Percentiles rank a stretch among this genome's conserved stretches.
Evolutionary conservation across 1,140 invertebrate species (phyloP).

Genomic region (Euwallacea fornicatus): DNA sequence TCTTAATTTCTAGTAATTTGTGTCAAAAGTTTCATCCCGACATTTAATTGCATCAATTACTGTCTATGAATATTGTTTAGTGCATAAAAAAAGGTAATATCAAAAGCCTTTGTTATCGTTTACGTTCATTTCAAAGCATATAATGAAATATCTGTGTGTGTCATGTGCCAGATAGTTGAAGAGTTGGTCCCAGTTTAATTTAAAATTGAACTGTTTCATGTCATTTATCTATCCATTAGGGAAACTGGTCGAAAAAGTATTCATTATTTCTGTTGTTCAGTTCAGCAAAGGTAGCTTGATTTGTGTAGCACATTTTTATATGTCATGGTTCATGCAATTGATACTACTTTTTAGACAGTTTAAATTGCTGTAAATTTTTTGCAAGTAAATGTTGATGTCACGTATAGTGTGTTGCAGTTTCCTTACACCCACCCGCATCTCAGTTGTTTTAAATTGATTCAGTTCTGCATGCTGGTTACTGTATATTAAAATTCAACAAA

Average conservation of each 20-base stretch:
- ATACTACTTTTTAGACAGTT: no score
- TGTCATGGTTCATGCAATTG: constrained; percentile 5
- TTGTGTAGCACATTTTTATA: constrained; percentile 30
- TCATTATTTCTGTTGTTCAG: constrained; percentile 21
- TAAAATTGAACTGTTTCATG: constrained; percentile 13
- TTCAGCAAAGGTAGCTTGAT: constrained; percentile 29
- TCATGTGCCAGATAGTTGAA: constrained; percentile 16
- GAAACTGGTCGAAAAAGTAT: constrained; percentile 14
- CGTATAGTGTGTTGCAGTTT: constrained; percentile 1
- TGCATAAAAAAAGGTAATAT: not conserved
- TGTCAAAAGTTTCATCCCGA: no score
- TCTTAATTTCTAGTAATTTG: no score
- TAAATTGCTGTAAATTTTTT: no score
- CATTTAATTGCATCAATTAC: no score
- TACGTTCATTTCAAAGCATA: constrained; percentile 19
- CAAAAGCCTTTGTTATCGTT: constrained; percentile 19
- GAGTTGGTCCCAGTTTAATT: constrained; percentile 2
- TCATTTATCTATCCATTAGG: constrained; percentile 13
- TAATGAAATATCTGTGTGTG: constrained; percentile 17
- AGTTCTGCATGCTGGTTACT: not conserved
- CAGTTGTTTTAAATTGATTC: not conserved
- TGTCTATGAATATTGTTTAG: no score
- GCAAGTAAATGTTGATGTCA: not conserved
- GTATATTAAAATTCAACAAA: no score
- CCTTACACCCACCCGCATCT: not conserved